These are phyloP conservation scores for Mamestra brassicae DNA, from an alignment of 2,888 invertebrate species.

Conservation along the genomic window DNA sequence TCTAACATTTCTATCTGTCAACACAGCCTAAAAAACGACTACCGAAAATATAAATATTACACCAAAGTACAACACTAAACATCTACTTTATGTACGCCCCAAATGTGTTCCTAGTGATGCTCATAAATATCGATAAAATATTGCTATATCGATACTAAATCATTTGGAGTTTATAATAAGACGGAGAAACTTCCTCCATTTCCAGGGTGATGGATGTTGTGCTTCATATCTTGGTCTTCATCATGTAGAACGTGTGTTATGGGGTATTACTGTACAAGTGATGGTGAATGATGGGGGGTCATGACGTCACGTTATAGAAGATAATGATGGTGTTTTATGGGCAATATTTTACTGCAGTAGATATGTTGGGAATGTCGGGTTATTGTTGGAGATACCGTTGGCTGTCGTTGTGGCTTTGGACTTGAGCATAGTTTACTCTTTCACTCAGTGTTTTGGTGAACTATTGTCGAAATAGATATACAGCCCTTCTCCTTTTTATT, in stretches of 20 bases:
- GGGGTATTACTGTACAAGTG: conserved; percentile 40
- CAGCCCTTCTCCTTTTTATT: neutral
- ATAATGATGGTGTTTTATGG: conserved; percentile 48
- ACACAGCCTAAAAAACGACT: conserved; percentile 40
- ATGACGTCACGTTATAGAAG: conserved; percentile 54
- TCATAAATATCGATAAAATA: conserved; percentile 71
- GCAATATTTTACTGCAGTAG: conserved; percentile 19
- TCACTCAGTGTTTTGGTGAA: neutral
- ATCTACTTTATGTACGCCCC: conserved; percentile 57
- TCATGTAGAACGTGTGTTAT: conserved; percentile 57
- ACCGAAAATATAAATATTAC: conserved; percentile 52
- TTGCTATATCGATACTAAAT: conserved; percentile 68
- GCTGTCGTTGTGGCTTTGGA: conserved; percentile 2
- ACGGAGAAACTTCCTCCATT: conserved; percentile 63
- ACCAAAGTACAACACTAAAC: conserved; percentile 52
- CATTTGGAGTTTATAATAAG: conserved; percentile 66
- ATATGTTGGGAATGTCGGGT: conserved; percentile 13
- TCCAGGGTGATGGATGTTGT: conserved; percentile 59
- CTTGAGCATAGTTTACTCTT: neutral
- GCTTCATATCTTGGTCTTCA: conserved; percentile 54
- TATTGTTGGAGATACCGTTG: conserved; percentile 3
- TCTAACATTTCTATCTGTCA: conserved; percentile 47
- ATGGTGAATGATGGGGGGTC: conserved; percentile 56
- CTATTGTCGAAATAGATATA: neutral
- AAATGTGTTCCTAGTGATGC: conserved; percentile 67